Percentiles rank a stretch among this genome's conserved stretches.
These are phyloP conservation scores for Zygaena filipendulae DNA, from an alignment of 2,888 invertebrate species.

Conservation along the genomic window DNA sequence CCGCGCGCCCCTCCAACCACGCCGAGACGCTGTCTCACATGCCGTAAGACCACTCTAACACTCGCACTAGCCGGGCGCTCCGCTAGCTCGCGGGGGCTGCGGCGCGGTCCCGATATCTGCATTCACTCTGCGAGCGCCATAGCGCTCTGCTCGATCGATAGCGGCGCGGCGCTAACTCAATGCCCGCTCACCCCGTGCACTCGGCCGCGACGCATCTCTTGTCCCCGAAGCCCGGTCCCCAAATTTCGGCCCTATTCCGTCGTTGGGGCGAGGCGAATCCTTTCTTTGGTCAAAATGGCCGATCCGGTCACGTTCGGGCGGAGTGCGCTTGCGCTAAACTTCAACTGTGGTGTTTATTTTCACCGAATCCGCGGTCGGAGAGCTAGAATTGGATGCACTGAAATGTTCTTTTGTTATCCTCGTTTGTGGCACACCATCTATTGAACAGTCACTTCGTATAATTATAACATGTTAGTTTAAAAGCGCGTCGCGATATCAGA, in stretches of 20 bases:
- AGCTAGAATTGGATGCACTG: slow-evolving; percentile 19
- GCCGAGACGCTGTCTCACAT: slow-evolving; percentile 53
- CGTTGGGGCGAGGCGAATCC: slow-evolving; percentile 65
- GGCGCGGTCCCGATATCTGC: slow-evolving; percentile 57
- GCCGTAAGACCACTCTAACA: slow-evolving; percentile 47
- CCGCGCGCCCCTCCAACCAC: slow-evolving; percentile 52
- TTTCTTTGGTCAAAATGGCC: slow-evolving; percentile 64
- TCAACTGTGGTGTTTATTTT: slow-evolving; percentile 60
- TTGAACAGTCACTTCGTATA: slow-evolving; percentile 27
- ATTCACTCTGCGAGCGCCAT: slow-evolving; percentile 64
- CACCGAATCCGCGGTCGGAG: no score
- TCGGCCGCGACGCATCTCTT: slow-evolving; percentile 42
- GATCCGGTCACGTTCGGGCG: slow-evolving; percentile 56
- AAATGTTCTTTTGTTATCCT: no score
- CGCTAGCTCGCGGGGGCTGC: slow-evolving; percentile 44
- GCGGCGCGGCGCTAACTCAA: slow-evolving; percentile 56
- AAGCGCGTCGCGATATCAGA: no score
- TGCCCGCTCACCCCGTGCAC: slow-evolving; percentile 43
- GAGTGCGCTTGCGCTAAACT: slow-evolving; percentile 57
- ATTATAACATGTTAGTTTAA: no score
- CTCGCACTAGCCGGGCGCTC: slow-evolving; percentile 46
- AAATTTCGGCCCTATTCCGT: slow-evolving; percentile 31
- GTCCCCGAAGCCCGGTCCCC: no score
- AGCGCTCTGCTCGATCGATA: slow-evolving; percentile 56
- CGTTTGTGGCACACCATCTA: slow-evolving; percentile 14